phyloP scores from a whole-genome alignment of 2,797 vertebrate species.

The Oryzias sinensis region DNA sequence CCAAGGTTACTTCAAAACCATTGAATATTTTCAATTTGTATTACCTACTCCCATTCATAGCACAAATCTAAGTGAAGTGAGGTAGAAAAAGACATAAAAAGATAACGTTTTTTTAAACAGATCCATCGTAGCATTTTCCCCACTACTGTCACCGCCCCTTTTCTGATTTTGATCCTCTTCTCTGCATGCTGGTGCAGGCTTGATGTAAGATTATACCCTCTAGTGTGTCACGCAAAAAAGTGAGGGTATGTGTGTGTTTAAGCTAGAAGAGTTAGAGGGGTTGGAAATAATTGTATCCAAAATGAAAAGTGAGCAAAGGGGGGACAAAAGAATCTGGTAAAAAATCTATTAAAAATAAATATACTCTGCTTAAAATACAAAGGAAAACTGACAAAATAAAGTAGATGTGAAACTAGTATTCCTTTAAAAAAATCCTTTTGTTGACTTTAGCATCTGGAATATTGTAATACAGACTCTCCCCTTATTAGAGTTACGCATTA shows the following conservation, averaged over 20 bases:
- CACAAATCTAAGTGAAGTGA: constrained; percentile 66
- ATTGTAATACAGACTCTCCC: no score
- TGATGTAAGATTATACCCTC: constrained; percentile 72
- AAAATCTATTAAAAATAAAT: no score
- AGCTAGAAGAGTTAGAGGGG: constrained; percentile 11
- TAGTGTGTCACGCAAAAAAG: constrained; percentile 65
- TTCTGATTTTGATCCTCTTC: constrained; percentile 42
- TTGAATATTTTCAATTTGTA: constrained; percentile 28
- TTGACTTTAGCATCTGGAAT: no score
- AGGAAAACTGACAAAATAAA: no score
- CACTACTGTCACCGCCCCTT: constrained; percentile 20
- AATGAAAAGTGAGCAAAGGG: not conserved
- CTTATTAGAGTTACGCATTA: no score
- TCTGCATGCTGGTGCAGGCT: constrained; percentile 65
- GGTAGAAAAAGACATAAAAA: constrained; percentile 76
- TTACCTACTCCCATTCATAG: constrained; percentile 26
- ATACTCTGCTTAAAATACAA: no score
- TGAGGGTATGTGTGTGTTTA: not conserved
- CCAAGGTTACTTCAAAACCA: constrained; percentile 1
- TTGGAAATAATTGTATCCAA: constrained; percentile 28
- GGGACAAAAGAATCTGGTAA: no score
- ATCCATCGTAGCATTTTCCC: constrained; percentile 52
- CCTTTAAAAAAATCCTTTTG: no score
- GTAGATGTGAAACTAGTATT: no score
- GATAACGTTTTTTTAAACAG: constrained; percentile 75